A percentile compares a stretch with the other conserved stretches of the same genome.
Evolutionary conservation across 1,140 invertebrate genomes (phyloP).

Genomic region (Neuroterus valhalla): DNA sequence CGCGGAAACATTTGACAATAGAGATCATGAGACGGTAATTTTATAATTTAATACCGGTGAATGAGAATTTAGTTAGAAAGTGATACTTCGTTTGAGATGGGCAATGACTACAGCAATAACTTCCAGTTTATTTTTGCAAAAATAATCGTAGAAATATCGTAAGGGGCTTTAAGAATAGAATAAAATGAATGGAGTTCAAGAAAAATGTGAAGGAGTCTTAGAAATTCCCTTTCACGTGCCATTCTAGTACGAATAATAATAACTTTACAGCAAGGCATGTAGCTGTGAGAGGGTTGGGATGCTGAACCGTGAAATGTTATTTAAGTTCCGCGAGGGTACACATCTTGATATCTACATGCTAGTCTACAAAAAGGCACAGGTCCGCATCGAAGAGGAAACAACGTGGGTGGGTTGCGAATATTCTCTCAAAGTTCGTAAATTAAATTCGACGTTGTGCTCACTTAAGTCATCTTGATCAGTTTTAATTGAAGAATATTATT

Average conservation of each 20-base stretch:
- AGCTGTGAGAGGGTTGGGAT: slow-evolving; percentile 10
- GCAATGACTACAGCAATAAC: not conserved
- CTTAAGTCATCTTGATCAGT: no score
- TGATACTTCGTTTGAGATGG: slow-evolving; percentile 7
- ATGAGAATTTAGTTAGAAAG: slow-evolving; percentile 2
- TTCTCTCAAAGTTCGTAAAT: not conserved
- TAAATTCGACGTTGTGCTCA: slow-evolving; percentile 7
- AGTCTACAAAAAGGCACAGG: slow-evolving; percentile 6
- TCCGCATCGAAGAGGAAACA: slow-evolving; percentile 1
- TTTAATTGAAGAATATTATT: no score
- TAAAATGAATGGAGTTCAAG: not conserved
- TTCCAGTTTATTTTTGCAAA: not conserved
- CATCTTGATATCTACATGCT: slow-evolving; percentile 24
- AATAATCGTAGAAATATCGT: not conserved
- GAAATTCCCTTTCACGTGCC: slow-evolving; percentile 14
- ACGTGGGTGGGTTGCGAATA: slow-evolving; percentile 8
- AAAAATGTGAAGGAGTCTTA: slow-evolving; percentile 2
- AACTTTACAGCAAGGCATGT: slow-evolving; percentile 17
- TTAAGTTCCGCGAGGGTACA: slow-evolving; percentile 25
- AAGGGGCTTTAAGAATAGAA: not conserved
- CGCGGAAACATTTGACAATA: not conserved
- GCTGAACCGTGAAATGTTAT: slow-evolving; percentile 21
- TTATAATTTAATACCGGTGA: not conserved
- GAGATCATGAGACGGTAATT: slow-evolving; percentile 4
- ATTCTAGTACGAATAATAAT: slow-evolving; percentile 16